Percentiles rank a stretch among this genome's conserved stretches.
phyloP scores from a whole-genome alignment of 2,113 vertebrate species.

The Misgurnus anguillicaudatus region DNA sequence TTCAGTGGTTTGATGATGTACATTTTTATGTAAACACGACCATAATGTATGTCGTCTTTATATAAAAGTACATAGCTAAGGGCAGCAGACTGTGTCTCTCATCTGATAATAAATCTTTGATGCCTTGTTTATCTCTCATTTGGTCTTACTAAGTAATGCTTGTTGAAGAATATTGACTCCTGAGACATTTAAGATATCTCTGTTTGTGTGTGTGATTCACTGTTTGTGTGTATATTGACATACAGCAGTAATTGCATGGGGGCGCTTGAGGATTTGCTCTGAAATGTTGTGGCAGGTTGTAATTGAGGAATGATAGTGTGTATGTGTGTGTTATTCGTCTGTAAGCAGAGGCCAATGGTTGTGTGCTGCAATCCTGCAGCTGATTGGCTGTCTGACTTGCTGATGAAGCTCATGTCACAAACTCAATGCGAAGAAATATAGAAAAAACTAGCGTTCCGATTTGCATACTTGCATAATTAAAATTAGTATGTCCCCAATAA shows the following conservation, averaged over 20 bases:
- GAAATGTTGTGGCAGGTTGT: slow-evolving; percentile 44
- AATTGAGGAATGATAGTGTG: slow-evolving; percentile 43
- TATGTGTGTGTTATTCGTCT: neutral
- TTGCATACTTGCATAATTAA: no score
- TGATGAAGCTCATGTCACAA: neutral
- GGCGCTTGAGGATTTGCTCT: slow-evolving; percentile 31
- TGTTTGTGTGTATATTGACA: slow-evolving; percentile 31
- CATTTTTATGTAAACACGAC: no score
- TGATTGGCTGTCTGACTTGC: neutral
- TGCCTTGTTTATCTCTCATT: neutral
- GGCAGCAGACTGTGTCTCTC: neutral
- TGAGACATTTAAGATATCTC: neutral
- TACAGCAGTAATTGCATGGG: slow-evolving; percentile 50
- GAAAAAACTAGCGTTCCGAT: no score
- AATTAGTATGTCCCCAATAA: no score
- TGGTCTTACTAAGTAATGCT: neutral
- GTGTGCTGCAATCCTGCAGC: neutral
- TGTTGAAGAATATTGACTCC: slow-evolving; percentile 12
- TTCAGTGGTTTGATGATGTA: no score
- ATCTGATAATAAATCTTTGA: neutral
- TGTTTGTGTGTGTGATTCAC: neutral
- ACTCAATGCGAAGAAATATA: neutral
- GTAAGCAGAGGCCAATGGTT: slow-evolving; percentile 44
- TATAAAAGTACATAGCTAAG: no score
- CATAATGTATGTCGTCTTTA: no score